These are phyloP conservation scores for Drosophila neocordata DNA, from an alignment of 1,140 invertebrate species.

Conservation along the genomic window DNA sequence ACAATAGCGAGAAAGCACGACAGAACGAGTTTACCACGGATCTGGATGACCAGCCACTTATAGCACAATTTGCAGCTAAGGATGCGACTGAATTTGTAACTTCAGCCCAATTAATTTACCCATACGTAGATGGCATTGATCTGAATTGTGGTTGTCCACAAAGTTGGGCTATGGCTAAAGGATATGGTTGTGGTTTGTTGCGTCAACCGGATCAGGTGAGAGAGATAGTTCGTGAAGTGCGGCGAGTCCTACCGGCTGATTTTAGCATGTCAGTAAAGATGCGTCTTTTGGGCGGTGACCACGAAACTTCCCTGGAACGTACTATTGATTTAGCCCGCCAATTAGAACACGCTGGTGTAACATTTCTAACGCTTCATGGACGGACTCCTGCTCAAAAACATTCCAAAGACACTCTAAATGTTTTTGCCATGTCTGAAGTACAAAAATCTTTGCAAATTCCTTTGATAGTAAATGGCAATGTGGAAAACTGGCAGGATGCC, in stretches of 20 bases:
- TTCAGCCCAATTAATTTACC: constrained; percentile 92
- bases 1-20: constrained; percentile 93
- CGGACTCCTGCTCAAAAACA: constrained; percentile 92
- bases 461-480: constrained; percentile 95
- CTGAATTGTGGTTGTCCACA: constrained; percentile 99
- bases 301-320: constrained; percentile 63
- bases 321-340: constrained; percentile 87
- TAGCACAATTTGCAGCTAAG: constrained; percentile 98
- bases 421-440: constrained; percentile 89
- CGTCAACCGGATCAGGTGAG: constrained; percentile 92
- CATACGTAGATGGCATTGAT: constrained; percentile 94
- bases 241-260: constrained; percentile 87
- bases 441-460: constrained; percentile 88
- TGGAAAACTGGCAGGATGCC: constrained; percentile 89
- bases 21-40: constrained; percentile 94
- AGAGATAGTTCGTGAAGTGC: constrained; percentile 91
- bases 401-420: constrained; percentile 89
- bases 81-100: constrained; percentile 91
- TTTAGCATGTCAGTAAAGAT: constrained; percentile 97
- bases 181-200: constrained; percentile 93
- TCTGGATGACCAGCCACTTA: constrained; percentile 90
- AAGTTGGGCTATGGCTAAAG: constrained; percentile 95
- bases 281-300: constrained; percentile 86
- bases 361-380: constrained; percentile 95
- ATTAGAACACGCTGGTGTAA: constrained; percentile 92